Evolutionary conservation across 1,140 invertebrate species (phyloP).

Genomic region (Dreissena rostriformis): DNA sequence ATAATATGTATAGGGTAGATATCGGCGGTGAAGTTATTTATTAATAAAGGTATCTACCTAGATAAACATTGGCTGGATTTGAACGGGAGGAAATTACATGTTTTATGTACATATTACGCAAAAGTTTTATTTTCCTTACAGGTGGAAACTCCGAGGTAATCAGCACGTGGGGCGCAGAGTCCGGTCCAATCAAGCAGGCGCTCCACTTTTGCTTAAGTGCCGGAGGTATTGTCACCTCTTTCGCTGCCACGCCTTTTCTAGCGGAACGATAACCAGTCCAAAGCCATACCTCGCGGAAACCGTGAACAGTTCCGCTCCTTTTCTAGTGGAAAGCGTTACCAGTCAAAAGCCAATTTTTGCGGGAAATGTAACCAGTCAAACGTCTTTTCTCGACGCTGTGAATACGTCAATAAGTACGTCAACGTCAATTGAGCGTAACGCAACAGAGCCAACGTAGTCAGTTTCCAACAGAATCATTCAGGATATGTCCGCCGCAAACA

Average conservation of each 20-base stretch:
- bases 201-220: slow-evolving; percentile 67
- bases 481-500: too few species aligned
- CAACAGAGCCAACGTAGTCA: too few species aligned
- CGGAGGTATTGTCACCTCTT: slow-evolving; percentile 66
- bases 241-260: slow-evolving; percentile 68
- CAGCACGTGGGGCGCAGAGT: slow-evolving; percentile 60
- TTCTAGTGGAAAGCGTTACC: background rate
- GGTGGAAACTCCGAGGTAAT: slow-evolving; percentile 69
- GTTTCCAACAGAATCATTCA: too few species aligned
- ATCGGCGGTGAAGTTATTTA: background rate
- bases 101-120: background rate
- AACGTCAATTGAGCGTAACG: too few species aligned
- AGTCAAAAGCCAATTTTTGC: background rate
- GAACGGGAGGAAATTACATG: background rate
- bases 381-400: background rate
- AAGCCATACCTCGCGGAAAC: background rate
- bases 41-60: background rate
- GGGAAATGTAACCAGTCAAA: background rate
- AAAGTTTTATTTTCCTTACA: slow-evolving; percentile 52
- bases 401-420: too few species aligned
- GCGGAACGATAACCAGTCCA: slow-evolving; percentile 2
- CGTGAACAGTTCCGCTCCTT: background rate
- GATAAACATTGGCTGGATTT: background rate
- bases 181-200: slow-evolving; percentile 64
- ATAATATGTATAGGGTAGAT: background rate